Base-by-base conservation (phyloP, 2,113 vertebrate species). In the Semnornis frantzii region DNA sequence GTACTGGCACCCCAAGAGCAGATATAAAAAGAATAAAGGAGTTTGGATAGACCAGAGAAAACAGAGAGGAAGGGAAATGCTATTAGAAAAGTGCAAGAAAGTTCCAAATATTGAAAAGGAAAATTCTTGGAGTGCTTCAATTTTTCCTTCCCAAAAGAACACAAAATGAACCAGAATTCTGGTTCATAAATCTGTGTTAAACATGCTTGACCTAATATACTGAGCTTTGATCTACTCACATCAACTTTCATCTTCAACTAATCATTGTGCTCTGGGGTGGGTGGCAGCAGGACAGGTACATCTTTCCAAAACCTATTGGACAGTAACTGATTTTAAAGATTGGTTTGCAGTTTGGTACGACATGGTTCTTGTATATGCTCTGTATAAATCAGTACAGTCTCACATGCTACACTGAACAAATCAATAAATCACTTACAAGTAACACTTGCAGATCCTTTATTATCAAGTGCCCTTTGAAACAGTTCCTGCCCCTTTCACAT, bases 281-380 rank as follows among this genome's bases (percentile, higher is more conserved):
- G 79, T 80, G 85, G 89, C 85, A 92, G 87, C 82, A 88, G 76
- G 79, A 96, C 90, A 94, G 85, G 95, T 91, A 42, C 78, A 96
- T 82, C 77, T 58, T 81, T 95, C 90, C 85, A 79, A 78, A 95
- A 86, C 66, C 80, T 88, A 78, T 37, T 92, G 90, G 93, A 88
- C 85, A 94, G 94, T 95, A 90, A 90, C 90, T 95, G 91, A 97
- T 96, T 93, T 82, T 93, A 90, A 96, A 95, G 94, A 95, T 94
- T 93, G 90, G 82, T 86, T 93, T 95, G 93, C 87, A 92, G 73
- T 94, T 92, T 91, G 85, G 63, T 93, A 88, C 75, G 94, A 66
- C 82, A 93, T 4, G 5, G 39, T n/a, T 94, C 73, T 75, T 94
- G 93, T 88, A 58, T 75, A 72, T 92, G 82, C 79, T 75, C 65